Evolutionary conservation across 2,797 vertebrate species (phyloP), one percentile per base, ranked within the genome.

Genomic region (Thripadectes ignobilis): DNA sequence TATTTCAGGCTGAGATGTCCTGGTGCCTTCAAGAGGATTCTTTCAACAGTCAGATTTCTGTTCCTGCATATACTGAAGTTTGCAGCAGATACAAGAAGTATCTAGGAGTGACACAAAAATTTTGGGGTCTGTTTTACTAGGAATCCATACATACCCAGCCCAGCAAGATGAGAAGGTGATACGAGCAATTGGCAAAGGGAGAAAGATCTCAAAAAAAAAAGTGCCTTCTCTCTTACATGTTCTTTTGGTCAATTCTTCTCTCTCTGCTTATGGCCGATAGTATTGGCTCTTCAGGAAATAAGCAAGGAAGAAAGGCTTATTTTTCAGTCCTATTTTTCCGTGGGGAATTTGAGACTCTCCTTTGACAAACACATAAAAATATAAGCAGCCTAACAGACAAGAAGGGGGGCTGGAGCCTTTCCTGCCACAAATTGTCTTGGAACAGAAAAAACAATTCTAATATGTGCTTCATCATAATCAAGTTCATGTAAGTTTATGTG

Each of bases 1-100:
- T 69, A 49, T 97, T 94, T 97, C 95, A 80, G 93, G 90, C 94
- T 97, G 82, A 97, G 74, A 51, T 75, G 38, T 79, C 80, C 75
- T 69, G 57, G 20, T 80, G 48, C 65, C 75, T 91, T 80, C 61
- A 45, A 30, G 46, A 91, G 29, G 26, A 52, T 91, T 80, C 41
- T 81, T 93, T 84, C 38, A 66, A 10, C 49, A 41, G 57, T 43
- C 26, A 29, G 0, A 9, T 63, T 77, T 93, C 27, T 88, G 4
- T 76, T 89, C 61, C 59, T 66, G 49, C 21, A 13, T 65, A 1
- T 41, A 72, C 65, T 94, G 92, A 87, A 48, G 46, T 49, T 38
- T 66, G 78, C 66, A 80, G 92, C 62, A 54, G 5, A 32, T 10
- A 32, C 9, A 23, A 24, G 18, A 54, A 17, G 2, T 83, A 58